Percentiles rank a stretch among this genome's conserved stretches.
phyloP scores from a whole-genome alignment of 2,797 vertebrate species.

The Galago senegalensis region DNA sequence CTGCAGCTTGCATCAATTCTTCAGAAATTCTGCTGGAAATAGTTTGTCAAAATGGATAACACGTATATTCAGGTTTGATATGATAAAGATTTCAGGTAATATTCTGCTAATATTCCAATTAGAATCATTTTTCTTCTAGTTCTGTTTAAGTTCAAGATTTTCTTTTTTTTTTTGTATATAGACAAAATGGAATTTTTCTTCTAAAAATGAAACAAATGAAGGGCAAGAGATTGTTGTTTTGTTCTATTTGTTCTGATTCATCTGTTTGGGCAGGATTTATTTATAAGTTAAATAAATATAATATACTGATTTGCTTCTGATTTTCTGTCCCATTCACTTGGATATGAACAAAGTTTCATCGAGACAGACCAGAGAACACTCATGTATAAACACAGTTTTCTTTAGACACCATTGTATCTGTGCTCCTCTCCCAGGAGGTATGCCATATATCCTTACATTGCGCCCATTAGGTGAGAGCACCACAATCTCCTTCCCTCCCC shows the following conservation, averaged over 20 bases:
- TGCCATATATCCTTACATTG: too few species aligned
- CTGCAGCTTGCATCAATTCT: background rate
- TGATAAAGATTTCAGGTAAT: background rate
- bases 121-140: background rate
- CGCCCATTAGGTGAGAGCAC: too few species aligned
- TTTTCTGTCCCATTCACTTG: background rate
- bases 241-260: background rate
- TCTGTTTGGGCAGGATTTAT: background rate
- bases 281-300: background rate
- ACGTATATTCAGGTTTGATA: background rate
- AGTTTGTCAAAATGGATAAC: background rate
- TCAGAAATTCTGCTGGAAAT: slow-evolving; percentile 6
- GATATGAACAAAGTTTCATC: background rate
- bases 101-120: background rate
- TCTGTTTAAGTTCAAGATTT: background rate
- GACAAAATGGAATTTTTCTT: background rate
- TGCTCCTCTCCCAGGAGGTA: too few species aligned
- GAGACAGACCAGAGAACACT: background rate
- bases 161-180: background rate
- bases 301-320: background rate
- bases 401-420: too few species aligned
- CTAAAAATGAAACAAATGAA: background rate
- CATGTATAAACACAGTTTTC: background rate
- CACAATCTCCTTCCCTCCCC: too few species aligned
- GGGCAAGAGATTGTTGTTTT: background rate